These are phyloP conservation scores for Nycteola revayana DNA, from an alignment of 2,888 invertebrate genomes.

Conservation along the genomic window DNA sequence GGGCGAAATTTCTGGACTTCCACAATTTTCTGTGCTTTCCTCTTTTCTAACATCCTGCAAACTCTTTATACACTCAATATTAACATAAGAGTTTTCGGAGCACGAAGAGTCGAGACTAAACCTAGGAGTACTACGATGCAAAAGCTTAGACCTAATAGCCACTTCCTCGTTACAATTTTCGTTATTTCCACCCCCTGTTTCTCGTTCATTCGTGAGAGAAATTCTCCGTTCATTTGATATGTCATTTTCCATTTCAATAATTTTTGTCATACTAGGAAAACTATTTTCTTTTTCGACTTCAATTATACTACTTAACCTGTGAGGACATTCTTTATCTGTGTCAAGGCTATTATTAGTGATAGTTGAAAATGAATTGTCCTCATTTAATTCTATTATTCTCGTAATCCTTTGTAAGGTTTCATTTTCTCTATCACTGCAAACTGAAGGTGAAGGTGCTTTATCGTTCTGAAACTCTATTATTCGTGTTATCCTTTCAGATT, in stretches of 20 bases:
- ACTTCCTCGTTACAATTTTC: constrained; percentile 63
- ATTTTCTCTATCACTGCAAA: constrained; percentile 50
- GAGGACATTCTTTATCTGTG: constrained; percentile 54
- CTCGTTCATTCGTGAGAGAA: constrained; percentile 74
- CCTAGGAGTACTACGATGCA: constrained; percentile 69
- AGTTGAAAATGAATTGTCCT: constrained; percentile 65
- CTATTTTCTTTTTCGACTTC: constrained; percentile 66
- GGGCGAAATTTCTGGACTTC: constrained; percentile 57
- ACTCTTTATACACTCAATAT: constrained; percentile 78
- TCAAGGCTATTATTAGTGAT: constrained; percentile 55
- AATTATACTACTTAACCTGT: constrained; percentile 64
- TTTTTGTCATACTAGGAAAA: constrained; percentile 75
- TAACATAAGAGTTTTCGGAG: constrained; percentile 82
- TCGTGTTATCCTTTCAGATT: constrained; percentile 66
- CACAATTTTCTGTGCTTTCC: constrained; percentile 53
- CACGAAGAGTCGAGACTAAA: constrained; percentile 79
- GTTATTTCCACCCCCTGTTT: constrained; percentile 65
- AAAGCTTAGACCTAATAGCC: constrained; percentile 61
- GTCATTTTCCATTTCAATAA: constrained; percentile 78
- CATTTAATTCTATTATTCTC: constrained; percentile 68
- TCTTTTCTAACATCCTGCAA: constrained; percentile 78
- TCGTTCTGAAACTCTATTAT: constrained; percentile 72
- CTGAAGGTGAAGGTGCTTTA: constrained; percentile 48
- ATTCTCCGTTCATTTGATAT: constrained; percentile 75
- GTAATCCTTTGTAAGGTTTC: constrained; percentile 66